Evolutionary conservation across 2,888 invertebrate species (phyloP).

Genomic region (Drosophila siamana): DNA sequence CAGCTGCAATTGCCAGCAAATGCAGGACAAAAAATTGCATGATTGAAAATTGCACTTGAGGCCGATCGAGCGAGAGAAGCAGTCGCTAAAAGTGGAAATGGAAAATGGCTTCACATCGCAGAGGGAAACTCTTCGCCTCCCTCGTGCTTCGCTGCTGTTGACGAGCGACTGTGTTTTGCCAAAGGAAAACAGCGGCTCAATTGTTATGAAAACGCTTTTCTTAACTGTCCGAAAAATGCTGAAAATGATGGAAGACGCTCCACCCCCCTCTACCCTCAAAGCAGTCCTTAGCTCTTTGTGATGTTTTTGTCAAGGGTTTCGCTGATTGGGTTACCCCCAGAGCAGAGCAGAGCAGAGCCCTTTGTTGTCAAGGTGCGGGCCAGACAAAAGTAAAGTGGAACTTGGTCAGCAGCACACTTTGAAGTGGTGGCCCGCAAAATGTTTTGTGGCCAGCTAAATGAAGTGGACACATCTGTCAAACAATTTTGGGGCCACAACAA

Average conservation of each 20-base stretch:
- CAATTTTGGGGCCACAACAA: conserved; percentile 58
- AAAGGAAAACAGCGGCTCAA: conserved; percentile 37
- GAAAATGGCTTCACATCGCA: conserved; percentile 14
- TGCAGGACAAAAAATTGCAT: conserved; percentile 60
- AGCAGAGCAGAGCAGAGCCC: conserved; percentile 44
- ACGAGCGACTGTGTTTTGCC: conserved; percentile 1
- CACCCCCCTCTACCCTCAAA: too few species aligned
- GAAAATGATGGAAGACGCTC: conserved; percentile 37
- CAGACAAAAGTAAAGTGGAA: conserved; percentile 28
- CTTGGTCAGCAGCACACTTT: conserved; percentile 52
- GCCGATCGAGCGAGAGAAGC: conserved; percentile 43
- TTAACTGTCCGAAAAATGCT: conserved; percentile 54
- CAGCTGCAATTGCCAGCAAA: conserved; percentile 65
- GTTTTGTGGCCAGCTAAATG: conserved; percentile 67
- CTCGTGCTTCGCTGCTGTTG: neutral
- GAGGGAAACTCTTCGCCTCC: too few species aligned
- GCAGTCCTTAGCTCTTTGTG: conserved; percentile 33
- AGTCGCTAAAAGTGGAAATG: neutral
- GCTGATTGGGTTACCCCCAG: conserved; percentile 48
- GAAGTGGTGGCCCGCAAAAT: conserved; percentile 44
- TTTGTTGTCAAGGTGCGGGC: conserved; percentile 67
- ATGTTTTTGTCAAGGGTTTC: conserved; percentile 40
- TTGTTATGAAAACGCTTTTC: conserved; percentile 56
- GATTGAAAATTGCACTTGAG: conserved; percentile 79
- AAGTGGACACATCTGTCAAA: conserved; percentile 73